phyloP scores from a whole-genome alignment of 92 coral and sea anemone species.

The Epizoanthus ramosus region DNA sequence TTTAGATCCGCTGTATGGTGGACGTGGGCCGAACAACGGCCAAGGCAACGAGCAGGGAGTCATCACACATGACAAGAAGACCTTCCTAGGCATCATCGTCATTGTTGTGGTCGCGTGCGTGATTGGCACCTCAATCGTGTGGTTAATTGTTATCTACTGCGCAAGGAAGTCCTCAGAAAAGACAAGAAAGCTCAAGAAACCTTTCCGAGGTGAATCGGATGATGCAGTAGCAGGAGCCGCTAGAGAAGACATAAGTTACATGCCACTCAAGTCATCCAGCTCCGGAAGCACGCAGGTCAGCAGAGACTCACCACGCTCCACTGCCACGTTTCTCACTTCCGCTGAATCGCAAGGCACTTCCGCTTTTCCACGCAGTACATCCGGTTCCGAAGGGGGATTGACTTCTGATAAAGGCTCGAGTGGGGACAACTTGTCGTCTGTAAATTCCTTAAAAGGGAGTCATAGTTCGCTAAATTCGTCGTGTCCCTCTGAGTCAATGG shows the following conservation, averaged over 20 bases:
- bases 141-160: slow-evolving; percentile 80
- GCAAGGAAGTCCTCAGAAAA: slow-evolving; percentile 55
- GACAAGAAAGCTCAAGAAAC: slow-evolving; percentile 1
- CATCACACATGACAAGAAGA: slow-evolving; percentile 80
- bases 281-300: slow-evolving; percentile 87
- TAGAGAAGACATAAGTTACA: slow-evolving; percentile 46
- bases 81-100: slow-evolving; percentile 82
- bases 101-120: slow-evolving; percentile 79
- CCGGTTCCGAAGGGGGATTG: slow-evolving; percentile 70
- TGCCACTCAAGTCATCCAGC: slow-evolving; percentile 76
- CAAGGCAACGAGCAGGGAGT: slow-evolving; percentile 36
- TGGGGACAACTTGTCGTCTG: slow-evolving; percentile 70
- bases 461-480: slow-evolving; percentile 74
- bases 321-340: slow-evolving; percentile 83
- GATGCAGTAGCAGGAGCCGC: slow-evolving; percentile 26
- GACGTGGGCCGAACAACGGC: background rate
- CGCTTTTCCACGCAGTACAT: slow-evolving; percentile 60
- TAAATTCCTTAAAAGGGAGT: slow-evolving; percentile 83
- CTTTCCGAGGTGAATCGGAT: background rate
- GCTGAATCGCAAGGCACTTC: slow-evolving; percentile 78
- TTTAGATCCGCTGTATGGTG: background rate
- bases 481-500: slow-evolving; percentile 71
- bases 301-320: slow-evolving; percentile 86
- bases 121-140: slow-evolving; percentile 82
- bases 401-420: slow-evolving; percentile 74